Percentiles rank a stretch among this genome's conserved stretches.
phyloP scores from a whole-genome alignment of 2,888 invertebrate genomes.

The Leptinotarsa juncta region DNA sequence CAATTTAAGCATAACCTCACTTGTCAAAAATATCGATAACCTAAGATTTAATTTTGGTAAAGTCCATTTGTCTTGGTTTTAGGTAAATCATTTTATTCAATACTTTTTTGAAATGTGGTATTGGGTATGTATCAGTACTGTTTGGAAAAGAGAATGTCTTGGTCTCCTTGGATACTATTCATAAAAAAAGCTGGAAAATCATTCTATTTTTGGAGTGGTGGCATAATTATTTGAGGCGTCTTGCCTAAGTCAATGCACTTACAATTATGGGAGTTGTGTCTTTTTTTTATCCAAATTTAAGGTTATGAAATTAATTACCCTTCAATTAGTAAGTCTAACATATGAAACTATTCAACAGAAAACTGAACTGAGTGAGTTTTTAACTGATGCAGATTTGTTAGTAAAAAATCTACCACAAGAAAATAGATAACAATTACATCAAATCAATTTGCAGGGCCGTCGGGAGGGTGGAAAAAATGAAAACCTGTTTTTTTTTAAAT shows the following conservation, averaged over 20 bases:
- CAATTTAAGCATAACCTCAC: constrained; percentile 66
- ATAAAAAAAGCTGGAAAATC: constrained; percentile 27
- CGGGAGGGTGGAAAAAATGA: no score
- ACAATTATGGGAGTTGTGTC: neutral
- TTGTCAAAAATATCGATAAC: constrained; percentile 63
- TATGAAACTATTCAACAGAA: no score
- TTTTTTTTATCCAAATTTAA: no score
- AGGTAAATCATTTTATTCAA: constrained; percentile 21
- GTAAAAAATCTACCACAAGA: no score
- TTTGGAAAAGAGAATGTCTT: neutral
- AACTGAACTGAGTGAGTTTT: no score
- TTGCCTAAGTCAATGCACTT: constrained; percentile 1
- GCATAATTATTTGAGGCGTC: neutral
- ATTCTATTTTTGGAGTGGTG: constrained; percentile 28
- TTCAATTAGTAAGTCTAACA: no score
- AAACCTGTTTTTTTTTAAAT: no score
- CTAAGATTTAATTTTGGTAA: constrained; percentile 49
- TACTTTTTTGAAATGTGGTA: constrained; percentile 24
- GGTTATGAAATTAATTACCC: no score
- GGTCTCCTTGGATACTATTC: constrained; percentile 13
- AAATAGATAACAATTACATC: no score
- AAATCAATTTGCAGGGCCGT: no score
- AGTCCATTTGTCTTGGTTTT: constrained; percentile 33
- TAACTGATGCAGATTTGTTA: no score
- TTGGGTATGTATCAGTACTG: constrained; percentile 33